Evolutionary conservation across 2,797 vertebrate species (phyloP), one percentile per base, ranked within the genome.

Genomic region (Galagoides demidoff): DNA sequence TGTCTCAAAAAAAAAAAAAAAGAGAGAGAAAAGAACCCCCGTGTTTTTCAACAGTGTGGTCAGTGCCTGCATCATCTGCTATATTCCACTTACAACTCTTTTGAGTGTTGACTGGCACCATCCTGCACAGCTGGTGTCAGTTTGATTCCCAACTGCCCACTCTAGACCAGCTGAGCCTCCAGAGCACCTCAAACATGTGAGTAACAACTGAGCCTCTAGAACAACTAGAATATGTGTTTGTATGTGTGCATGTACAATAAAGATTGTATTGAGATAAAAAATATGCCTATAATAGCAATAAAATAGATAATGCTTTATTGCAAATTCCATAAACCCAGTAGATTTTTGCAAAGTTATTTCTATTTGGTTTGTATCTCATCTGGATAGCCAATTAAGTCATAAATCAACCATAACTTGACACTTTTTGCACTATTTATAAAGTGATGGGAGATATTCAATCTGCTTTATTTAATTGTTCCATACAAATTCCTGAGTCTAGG

Each of bases 91-190:
- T 55, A 34, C 79, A 29, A 34, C 0, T 68, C 70, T 20, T 9
- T 9, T 63, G 8, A 23, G 5, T 11, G 10, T 45, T 78, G 34
- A 27, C 23, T n/a, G 0, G 3, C 34, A 20, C 4, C 20, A 22
- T 22, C 8, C 22, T 70, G 1, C 1, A 7, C 1, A 14, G 17
- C 7, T n/a, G 13, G 27, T 13, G 3, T 59, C 5, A 55, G 1
- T 45, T 10, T n/a, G 13, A 27, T 70, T 22, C 5, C 25, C 5
- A 17, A 14, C 66, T 70, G 29, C 34, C 64, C 43, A 39, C 27
- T 45, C 27, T 7, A 6, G 22, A 7, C 52, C 9, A 27, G 13
- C 31, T 52, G n/a, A n/a, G n/a, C n/a, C n/a, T n/a, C n/a, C n/a
- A n/a, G n/a, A n/a, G n/a, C n/a, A n/a, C n/a, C n/a, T n/a, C n/a